phyloP scores from a whole-genome alignment of 2,113 vertebrate species.

The Leiothrix lutea region DNA sequence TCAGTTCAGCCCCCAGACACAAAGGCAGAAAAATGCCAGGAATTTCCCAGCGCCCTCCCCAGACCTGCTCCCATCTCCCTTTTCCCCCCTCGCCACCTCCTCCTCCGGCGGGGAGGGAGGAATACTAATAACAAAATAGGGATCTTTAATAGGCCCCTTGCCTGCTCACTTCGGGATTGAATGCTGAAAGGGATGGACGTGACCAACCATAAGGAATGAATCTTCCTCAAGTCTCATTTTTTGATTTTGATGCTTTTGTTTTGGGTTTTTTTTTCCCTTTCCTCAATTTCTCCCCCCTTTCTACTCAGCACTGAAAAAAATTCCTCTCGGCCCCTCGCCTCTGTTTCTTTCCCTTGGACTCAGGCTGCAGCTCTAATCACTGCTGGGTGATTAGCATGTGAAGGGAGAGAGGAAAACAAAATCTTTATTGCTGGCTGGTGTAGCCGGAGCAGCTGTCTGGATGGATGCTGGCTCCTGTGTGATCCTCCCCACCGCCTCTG shows the following conservation, averaged over 20 bases:
- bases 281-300: background rate
- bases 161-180: background rate
- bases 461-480: background rate
- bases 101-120: background rate
- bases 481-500: background rate
- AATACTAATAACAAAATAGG: background rate
- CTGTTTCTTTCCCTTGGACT: background rate
- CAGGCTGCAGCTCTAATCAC: background rate
- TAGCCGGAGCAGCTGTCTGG: conserved; percentile 7
- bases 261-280: background rate
- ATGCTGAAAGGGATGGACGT: background rate
- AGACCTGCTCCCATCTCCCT: background rate
- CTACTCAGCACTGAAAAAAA: background rate
- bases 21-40: conserved; percentile 77
- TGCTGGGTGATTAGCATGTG: conserved; percentile 23
- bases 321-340: background rate
- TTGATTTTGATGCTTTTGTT: background rate
- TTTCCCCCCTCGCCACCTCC: background rate
- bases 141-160: background rate
- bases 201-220: conserved; percentile 13
- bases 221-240: background rate
- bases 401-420: conserved; percentile 27
- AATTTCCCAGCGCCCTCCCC: conserved; percentile 73
- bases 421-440: conserved; percentile 14
- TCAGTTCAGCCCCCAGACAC: conserved; percentile 69